These are phyloP conservation scores for Lathronympha strigana DNA, from an alignment of 2,888 invertebrate genomes.

Conservation along the genomic window DNA sequence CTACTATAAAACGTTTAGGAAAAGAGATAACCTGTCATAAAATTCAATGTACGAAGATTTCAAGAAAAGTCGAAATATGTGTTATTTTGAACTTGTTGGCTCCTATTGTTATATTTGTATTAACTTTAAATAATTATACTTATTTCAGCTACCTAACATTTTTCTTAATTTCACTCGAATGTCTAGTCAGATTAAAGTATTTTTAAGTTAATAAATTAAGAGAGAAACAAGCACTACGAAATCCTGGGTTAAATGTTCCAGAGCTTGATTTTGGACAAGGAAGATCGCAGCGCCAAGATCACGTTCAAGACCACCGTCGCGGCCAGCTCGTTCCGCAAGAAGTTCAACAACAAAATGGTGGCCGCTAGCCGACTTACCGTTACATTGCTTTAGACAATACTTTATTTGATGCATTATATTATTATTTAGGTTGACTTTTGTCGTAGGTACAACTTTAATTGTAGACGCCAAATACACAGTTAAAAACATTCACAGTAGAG, in stretches of 20 bases:
- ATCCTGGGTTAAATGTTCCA: slow-evolving; percentile 66
- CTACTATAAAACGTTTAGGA: background rate
- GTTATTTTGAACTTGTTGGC: background rate
- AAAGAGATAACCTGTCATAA: background rate
- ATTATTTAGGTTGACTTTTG: background rate
- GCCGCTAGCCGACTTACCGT: slow-evolving; percentile 76
- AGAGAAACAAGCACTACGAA: slow-evolving; percentile 42
- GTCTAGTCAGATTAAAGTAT: slow-evolving; percentile 11
- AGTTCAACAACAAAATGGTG: slow-evolving; percentile 80
- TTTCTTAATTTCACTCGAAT: slow-evolving; percentile 48
- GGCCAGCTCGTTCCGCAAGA: slow-evolving; percentile 73
- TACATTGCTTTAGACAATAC: slow-evolving; percentile 50
- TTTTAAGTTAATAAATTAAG: slow-evolving; percentile 5
- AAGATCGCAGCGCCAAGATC: slow-evolving; percentile 72
- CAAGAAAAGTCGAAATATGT: background rate
- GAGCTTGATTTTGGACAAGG: slow-evolving; percentile 74
- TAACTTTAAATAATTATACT: slow-evolving; percentile 8
- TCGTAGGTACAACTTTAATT: slow-evolving; percentile 1
- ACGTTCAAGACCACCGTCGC: slow-evolving; percentile 69
- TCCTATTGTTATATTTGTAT: background rate
- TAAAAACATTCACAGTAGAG: background rate
- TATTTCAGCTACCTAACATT: slow-evolving; percentile 51
- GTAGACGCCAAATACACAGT: background rate
- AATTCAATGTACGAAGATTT: background rate
- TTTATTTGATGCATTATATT: background rate